Evolutionary conservation across 1,140 invertebrate genomes (phyloP).

Genomic region (Venustaconcha ellipsiformis): DNA sequence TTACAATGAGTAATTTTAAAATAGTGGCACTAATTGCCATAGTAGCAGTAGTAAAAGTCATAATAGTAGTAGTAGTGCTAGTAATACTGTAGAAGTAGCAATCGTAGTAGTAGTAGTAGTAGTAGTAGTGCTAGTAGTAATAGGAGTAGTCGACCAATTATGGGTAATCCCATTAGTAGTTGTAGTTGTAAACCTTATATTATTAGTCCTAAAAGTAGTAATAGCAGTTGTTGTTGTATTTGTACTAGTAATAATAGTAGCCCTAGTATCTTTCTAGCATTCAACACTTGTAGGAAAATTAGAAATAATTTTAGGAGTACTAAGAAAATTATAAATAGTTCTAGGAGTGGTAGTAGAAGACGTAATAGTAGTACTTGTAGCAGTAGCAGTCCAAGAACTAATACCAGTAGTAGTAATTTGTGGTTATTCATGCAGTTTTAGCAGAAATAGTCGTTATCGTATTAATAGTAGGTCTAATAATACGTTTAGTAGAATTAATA

Average conservation of each 20-base stretch:
- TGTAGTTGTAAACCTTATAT: conserved; percentile 3
- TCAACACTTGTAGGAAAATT: too few relatives aligned
- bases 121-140: conserved; percentile 2
- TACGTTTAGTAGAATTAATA: conserved; percentile 9
- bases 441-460: conserved; percentile 5
- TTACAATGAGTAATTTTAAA: too few relatives aligned
- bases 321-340: neutral
- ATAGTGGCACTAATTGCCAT: neutral
- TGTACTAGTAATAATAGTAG: conserved; percentile 4
- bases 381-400: conserved; percentile 7
- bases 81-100: neutral
- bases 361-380: conserved; percentile 13
- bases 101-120: conserved; percentile 3
- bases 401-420: conserved; percentile 6
- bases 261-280: neutral
- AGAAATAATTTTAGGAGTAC: too few relatives aligned
- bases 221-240: too few relatives aligned
- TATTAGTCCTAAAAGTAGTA: too few relatives aligned
- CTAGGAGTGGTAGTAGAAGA: conserved; percentile 10
- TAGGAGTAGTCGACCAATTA: too few relatives aligned
- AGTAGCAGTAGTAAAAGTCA: neutral
- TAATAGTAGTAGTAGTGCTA: too few relatives aligned
- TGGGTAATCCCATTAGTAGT: conserved; percentile 5
- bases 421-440: neutral
- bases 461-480: conserved; percentile 4